Evolutionary conservation across 1,140 invertebrate genomes (phyloP), one percentile per base, ranked within the genome.

Genomic region (Carcinoscorpius rotundicauda): DNA sequence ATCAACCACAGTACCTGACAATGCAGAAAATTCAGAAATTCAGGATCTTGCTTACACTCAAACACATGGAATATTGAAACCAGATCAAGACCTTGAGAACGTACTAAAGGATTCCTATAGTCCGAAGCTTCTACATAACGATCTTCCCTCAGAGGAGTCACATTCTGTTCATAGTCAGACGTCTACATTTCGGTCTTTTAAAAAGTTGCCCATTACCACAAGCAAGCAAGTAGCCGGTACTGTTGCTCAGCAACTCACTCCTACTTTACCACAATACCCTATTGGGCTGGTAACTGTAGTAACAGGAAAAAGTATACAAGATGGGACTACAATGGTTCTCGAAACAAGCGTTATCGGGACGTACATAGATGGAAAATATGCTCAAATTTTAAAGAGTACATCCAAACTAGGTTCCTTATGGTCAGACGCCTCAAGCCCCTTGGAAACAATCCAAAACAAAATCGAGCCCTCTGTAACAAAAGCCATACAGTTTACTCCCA

Each of bases 291-390:
- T 91, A 0, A 90, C 88, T 4, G 87, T 85, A 72, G 78, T 90
- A 5, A 87, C 87, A 52, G 88, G 88, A 49, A 91, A 87, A 4
- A 83, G 90, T 52, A 84, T 91, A 4, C 86, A 88, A 72, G 85
- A 90, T 72, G 88, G 88, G 3, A 72, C 86, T 3, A 91, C 88
- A 3, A 92, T 89, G 4, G 84, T 91, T 6, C 87, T 90, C 72
- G 88, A 91, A 78, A 92, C 89, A 0, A 89, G 86, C 73, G 89
- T 92, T n/a, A 87, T 92, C 71, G 89, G 89, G 4, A 92, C 89
- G 5, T 89, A 86, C 71, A 89, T 92, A 70, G 87, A 87, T 65
- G 88, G 88, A 63, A 89, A 91, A 76, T 93, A 93, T 72, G 88
- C 88, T 9, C 78, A 79, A 68, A 72, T 93, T 4, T 76, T 89